A percentile compares a stretch with the other conserved stretches of the same genome.
These are phyloP conservation scores for Scaptomyza hsui DNA, from an alignment of 1,140 invertebrate genomes.

Conservation along the genomic window DNA sequence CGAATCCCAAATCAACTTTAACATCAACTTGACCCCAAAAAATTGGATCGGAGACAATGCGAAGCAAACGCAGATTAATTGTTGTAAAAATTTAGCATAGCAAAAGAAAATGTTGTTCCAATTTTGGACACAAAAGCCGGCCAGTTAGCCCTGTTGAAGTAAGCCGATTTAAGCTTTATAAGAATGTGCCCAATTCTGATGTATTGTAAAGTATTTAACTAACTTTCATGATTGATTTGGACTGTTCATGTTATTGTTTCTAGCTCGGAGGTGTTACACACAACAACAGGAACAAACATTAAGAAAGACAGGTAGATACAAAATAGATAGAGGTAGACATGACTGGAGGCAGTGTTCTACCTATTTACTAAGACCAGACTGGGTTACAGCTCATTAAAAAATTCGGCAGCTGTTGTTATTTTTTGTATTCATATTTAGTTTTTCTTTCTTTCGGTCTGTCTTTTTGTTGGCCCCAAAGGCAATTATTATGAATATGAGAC, in stretches of 20 bases:
- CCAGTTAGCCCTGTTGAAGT: constrained; percentile 22
- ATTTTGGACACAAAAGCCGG: constrained; percentile 43
- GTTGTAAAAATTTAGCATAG: constrained; percentile 54
- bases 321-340: constrained; percentile 8
- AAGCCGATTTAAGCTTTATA: constrained; percentile 2
- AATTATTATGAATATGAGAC: constrained; percentile 67
- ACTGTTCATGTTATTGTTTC: constrained; percentile 4
- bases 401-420: constrained; percentile 44
- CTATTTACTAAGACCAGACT: constrained; percentile 18
- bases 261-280: constrained; percentile 32
- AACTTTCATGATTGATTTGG: constrained; percentile 37
- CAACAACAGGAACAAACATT: constrained; percentile 17
- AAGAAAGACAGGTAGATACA: not conserved
- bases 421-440: constrained; percentile 60
- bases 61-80: constrained; percentile 50
- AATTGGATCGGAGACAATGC: constrained; percentile 42
- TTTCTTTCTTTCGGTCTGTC: constrained; percentile 32
- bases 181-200: constrained; percentile 7
- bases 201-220: constrained; percentile 23
- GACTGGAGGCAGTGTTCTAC: constrained; percentile 31
- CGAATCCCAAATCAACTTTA: constrained; percentile 49
- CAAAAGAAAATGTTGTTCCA: constrained; percentile 37
- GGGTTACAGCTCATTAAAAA: constrained; percentile 53
- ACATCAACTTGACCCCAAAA: constrained; percentile 60
- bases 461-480: constrained; percentile 12